These are phyloP conservation scores for Polypedilum vanderplanki DNA, from an alignment of 1,140 invertebrate species.

Conservation along the genomic window DNA sequence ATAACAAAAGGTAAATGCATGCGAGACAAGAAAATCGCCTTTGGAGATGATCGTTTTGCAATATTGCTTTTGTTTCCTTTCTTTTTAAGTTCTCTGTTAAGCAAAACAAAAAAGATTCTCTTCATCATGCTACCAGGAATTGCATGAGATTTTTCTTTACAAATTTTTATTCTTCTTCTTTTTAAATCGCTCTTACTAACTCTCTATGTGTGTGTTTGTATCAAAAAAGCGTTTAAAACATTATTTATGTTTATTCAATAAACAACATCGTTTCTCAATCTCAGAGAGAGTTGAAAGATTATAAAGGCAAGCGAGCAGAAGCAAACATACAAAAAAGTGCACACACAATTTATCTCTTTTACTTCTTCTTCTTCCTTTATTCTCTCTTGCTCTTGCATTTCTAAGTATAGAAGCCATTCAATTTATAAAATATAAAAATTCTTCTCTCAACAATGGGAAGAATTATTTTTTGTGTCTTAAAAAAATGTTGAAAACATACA, in stretches of 20 bases:
- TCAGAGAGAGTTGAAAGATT: neutral
- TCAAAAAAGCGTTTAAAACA: constrained; percentile 24
- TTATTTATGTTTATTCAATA: constrained; percentile 29
- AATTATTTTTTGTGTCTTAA: neutral
- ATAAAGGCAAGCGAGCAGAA: constrained; percentile 9
- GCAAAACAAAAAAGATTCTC: neutral
- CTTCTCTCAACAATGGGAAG: neutral
- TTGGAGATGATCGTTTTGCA: constrained; percentile 17
- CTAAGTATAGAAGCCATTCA: constrained; percentile 10
- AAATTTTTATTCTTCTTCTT: neutral
- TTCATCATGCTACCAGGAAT: constrained; percentile 3
- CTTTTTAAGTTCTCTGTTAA: neutral
- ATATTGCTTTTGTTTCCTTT: constrained; percentile 7
- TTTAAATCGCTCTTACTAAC: neutral
- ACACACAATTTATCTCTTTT: constrained; percentile 6
- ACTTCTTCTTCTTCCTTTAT: neutral
- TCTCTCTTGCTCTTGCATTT: neutral
- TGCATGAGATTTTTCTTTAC: neutral
- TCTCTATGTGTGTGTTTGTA: neutral
- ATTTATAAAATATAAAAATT: neutral
- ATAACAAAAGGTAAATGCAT: neutral
- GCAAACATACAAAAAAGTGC: constrained; percentile 16
- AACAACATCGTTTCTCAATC: constrained; percentile 24
- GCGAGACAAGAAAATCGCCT: constrained; percentile 1
- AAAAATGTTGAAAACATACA: constrained; percentile 4